Evolutionary conservation across 1,140 invertebrate genomes (phyloP).

Genomic region (Amphibalanus amphitrite): DNA sequence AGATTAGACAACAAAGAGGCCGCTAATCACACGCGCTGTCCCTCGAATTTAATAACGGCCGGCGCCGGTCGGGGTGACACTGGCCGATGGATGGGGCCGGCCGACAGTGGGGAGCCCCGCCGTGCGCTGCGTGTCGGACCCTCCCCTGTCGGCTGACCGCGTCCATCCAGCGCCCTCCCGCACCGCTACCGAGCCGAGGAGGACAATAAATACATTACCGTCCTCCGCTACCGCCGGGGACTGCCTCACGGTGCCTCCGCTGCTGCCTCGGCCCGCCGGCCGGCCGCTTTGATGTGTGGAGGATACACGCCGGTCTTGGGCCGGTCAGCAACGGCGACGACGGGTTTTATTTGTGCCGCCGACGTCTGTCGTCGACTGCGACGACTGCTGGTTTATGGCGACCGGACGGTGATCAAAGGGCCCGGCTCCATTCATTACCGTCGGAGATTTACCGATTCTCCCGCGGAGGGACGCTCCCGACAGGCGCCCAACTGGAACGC

Average conservation of each 20-base stretch:
- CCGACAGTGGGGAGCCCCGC: background rate
- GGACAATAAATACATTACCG: too few species aligned
- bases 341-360: background rate
- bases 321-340: too few species aligned
- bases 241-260: too few species aligned
- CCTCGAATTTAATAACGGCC: background rate
- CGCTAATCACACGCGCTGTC: background rate
- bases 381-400: background rate
- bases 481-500: background rate
- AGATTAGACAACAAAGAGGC: background rate
- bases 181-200: too few species aligned
- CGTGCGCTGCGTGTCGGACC: too few species aligned
- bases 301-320: background rate
- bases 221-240: too few species aligned
- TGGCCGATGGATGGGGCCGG: background rate
- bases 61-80: too few species aligned
- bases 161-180: too few species aligned
- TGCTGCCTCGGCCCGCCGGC: too few species aligned
- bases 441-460: background rate
- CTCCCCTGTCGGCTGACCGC: too few species aligned
- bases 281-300: background rate
- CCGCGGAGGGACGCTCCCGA: background rate
- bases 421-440: background rate
- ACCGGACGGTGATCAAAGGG: background rate
- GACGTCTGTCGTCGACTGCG: background rate